Percentiles rank a stretch among this genome's conserved stretches.
Conservation (phyloP, 2,113 vertebrate species). For the Catharus minimus region DNA sequence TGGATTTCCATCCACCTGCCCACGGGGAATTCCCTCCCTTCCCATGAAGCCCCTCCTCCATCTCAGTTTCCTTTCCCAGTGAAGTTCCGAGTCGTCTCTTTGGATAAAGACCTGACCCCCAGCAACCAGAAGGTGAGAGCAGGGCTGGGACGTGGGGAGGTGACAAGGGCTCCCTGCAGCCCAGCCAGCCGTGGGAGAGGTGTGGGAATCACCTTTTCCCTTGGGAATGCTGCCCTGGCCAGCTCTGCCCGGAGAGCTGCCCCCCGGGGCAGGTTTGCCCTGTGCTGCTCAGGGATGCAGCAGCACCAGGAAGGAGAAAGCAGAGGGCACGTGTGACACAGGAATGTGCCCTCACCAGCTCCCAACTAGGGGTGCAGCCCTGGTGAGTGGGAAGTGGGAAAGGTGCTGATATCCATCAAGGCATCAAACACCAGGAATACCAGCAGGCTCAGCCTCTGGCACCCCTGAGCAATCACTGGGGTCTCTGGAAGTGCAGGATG, state of each 20-base stretch:
- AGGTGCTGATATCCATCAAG: background rate
- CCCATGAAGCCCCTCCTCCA: fast-evolving
- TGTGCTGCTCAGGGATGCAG: background rate
- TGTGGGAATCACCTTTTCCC: background rate
- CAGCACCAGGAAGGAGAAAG: background rate
- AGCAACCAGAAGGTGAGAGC: conserved; percentile 30
- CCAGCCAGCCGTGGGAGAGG: background rate
- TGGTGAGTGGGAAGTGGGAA: background rate
- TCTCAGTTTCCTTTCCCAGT: background rate
- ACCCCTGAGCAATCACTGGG: background rate
- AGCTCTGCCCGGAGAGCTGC: background rate
- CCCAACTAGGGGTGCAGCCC: fast-evolving
- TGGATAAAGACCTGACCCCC: background rate
- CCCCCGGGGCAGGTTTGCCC: background rate
- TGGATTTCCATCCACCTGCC: background rate
- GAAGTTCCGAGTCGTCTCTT: conserved; percentile 22
- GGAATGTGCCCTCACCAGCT: background rate
- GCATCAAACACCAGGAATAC: background rate
- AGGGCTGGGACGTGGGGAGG: background rate
- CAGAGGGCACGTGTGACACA: background rate
- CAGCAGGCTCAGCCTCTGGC: background rate
- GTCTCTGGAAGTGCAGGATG: background rate
- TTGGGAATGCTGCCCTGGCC: background rate
- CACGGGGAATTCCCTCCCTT: fast-evolving
- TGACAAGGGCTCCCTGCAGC: background rate